A percentile compares a stretch with the other conserved stretches of the same genome.
Evolutionary conservation across 1,140 invertebrate species (phyloP).

Genomic region (Phymastichus coffea): DNA sequence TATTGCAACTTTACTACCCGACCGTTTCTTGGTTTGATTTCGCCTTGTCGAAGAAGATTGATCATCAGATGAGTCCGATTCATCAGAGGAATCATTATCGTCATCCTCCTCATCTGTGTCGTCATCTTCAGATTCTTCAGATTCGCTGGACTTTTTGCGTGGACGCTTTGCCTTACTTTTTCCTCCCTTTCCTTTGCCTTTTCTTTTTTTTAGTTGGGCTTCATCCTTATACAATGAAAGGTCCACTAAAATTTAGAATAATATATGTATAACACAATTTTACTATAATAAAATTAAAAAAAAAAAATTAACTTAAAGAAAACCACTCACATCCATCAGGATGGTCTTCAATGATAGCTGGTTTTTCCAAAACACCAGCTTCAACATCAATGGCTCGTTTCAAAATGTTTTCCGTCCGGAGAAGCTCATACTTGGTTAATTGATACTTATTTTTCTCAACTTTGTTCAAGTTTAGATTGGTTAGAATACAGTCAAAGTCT

Average conservation of each 20-base stretch:
- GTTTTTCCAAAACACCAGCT: constrained; percentile 65
- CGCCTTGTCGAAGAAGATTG: constrained; percentile 29
- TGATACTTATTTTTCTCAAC: constrained; percentile 72
- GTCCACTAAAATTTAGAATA: constrained; percentile 64
- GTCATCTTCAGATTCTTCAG: constrained; percentile 29
- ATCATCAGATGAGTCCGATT: constrained; percentile 31
- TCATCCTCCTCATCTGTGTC: constrained; percentile 35
- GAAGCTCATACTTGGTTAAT: constrained; percentile 70
- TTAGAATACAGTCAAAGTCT: constrained; percentile 89
- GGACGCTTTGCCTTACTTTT: constrained; percentile 36
- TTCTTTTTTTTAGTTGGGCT: constrained; percentile 71
- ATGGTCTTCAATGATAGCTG: constrained; percentile 77
- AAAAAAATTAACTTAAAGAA: background rate
- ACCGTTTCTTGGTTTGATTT: constrained; percentile 43
- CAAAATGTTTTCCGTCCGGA: constrained; percentile 80
- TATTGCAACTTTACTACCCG: constrained; percentile 44
- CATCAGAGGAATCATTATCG: constrained; percentile 34
- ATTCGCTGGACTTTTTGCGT: constrained; percentile 42
- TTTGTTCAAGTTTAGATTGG: constrained; percentile 76
- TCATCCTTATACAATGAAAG: constrained; percentile 77
- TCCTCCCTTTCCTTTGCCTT: constrained; percentile 29
- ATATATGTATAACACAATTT: too few relatives aligned
- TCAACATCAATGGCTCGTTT: constrained; percentile 82
- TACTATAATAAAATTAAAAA: background rate
- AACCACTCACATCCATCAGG: constrained; percentile 78